Conservation (phyloP, 2,888 invertebrate genomes). For the Cybosia mesomella region DNA sequence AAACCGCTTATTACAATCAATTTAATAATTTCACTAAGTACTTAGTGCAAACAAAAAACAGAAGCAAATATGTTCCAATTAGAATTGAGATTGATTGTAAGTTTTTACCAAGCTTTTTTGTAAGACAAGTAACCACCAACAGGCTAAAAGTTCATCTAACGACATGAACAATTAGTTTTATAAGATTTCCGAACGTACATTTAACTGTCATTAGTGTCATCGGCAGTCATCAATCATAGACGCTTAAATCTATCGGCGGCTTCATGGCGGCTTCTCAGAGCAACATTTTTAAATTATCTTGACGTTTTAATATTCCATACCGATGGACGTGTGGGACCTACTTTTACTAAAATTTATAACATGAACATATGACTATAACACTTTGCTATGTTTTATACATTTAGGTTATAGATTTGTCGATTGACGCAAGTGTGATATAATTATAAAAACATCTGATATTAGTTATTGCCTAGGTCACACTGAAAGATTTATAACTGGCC, state of each 20-base stretch:
- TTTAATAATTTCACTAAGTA: not conserved
- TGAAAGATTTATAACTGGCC: constrained; percentile 4
- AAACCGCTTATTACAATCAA: not conserved
- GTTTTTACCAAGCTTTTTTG: not conserved
- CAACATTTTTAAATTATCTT: constrained; percentile 48
- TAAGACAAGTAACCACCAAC: constrained; percentile 12
- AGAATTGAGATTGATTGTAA: not conserved
- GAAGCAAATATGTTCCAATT: not conserved
- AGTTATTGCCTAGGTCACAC: not conserved
- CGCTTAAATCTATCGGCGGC: constrained; percentile 50
- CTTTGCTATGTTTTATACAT: not conserved
- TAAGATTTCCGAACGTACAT: constrained; percentile 44
- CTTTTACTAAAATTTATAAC: constrained; percentile 29
- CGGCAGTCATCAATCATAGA: constrained; percentile 47
- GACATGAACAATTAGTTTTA: constrained; percentile 41
- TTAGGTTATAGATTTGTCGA: constrained; percentile 4
- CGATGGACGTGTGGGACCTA: constrained; percentile 16
- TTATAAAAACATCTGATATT: not conserved
- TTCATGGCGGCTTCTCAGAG: constrained; percentile 42
- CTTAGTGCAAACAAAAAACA: not conserved
- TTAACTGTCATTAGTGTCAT: constrained; percentile 54
- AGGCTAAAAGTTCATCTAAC: constrained; percentile 35
- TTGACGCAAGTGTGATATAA: constrained; percentile 1
- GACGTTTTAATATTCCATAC: constrained; percentile 38
- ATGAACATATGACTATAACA: not conserved